Evolutionary conservation across 2,888 invertebrate genomes (phyloP).

Genomic region (Apotomis capreana): DNA sequence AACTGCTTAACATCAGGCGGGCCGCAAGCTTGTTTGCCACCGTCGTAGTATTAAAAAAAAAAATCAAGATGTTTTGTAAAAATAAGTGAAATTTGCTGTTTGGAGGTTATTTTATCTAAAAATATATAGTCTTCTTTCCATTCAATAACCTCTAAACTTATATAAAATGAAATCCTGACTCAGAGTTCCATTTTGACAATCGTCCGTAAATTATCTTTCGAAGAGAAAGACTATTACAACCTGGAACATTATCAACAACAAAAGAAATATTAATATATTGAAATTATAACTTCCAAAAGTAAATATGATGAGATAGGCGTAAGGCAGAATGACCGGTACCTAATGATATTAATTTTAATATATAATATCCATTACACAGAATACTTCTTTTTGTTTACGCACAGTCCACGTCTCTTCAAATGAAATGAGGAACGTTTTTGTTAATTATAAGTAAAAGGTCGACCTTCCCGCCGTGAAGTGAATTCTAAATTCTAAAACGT

Average conservation of each 20-base stretch:
- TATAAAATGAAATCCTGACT: no score
- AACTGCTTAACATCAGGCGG: no score
- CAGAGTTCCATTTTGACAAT: no score
- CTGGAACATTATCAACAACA: background rate
- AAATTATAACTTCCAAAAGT: slow-evolving; percentile 8
- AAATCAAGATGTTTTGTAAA: no score
- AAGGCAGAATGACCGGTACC: slow-evolving; percentile 1
- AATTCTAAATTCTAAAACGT: slow-evolving; percentile 33
- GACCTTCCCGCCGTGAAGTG: slow-evolving; percentile 16
- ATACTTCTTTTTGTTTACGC: slow-evolving; percentile 25
- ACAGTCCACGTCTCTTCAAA: slow-evolving; percentile 27
- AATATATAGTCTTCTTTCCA: no score
- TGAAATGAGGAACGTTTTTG: slow-evolving; percentile 39
- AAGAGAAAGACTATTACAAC: no score
- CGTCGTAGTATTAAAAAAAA: no score
- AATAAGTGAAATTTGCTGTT: no score
- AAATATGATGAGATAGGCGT: background rate
- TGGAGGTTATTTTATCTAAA: no score
- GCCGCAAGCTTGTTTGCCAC: no score
- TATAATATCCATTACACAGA: slow-evolving; percentile 35
- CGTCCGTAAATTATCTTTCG: no score
- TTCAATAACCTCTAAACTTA: no score
- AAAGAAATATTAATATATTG: background rate
- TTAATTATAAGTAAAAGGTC: slow-evolving; percentile 33
- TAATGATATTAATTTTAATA: slow-evolving; percentile 41